Base-by-base conservation (phyloP, 2,113 vertebrate genomes). In the Mugil cephalus region DNA sequence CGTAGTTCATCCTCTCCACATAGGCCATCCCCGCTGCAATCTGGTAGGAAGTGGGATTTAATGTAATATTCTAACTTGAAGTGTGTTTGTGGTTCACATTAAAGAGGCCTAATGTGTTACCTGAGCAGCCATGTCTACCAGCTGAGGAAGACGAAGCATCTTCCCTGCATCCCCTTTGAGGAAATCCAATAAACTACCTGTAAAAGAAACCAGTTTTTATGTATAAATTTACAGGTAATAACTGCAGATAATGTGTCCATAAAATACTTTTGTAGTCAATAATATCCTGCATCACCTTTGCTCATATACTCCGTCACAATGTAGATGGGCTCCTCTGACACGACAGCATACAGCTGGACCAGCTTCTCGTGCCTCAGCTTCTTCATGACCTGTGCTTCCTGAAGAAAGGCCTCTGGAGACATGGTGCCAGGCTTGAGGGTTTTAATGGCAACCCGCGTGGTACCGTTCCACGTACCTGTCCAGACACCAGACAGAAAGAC, bases 301-400 rank as follows among this genome's bases (percentile, higher is more conserved):
- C 95, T 96, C 98, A 99, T 99, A 84, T 97, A 99, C 87, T 98
- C 98, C 0, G 98, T 99, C 63, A 99, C 97, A 0, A 99, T 99
- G 84, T 98, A 99, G 85, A 99, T 99, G 54, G 97, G 97, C 68
- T 99, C 97, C 87, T 99, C 96, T 0, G 97, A 98, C 71, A 99
- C 97, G 42, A 99, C 97, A 0, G 97, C 97, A 0, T 98, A 98
- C 30, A 99, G 93, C 93, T 98, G 97, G 9, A 99, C 97, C 84
- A 99, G 91, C 82, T 99, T 99, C 94, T 99, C 98, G 0, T 99
- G 97, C 42, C 97, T 86, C 43, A 98, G 93, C 81, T 98, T 98
- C 93, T 99, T 99, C 98, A 99, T 99, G 64, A 99, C 96, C 88
- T 99, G 97, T 2, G 98, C 98, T 87, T 99, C 98, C 90, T 99